Base-by-base conservation (phyloP, 1,140 invertebrate species). In the Tribolium madens region DNA sequence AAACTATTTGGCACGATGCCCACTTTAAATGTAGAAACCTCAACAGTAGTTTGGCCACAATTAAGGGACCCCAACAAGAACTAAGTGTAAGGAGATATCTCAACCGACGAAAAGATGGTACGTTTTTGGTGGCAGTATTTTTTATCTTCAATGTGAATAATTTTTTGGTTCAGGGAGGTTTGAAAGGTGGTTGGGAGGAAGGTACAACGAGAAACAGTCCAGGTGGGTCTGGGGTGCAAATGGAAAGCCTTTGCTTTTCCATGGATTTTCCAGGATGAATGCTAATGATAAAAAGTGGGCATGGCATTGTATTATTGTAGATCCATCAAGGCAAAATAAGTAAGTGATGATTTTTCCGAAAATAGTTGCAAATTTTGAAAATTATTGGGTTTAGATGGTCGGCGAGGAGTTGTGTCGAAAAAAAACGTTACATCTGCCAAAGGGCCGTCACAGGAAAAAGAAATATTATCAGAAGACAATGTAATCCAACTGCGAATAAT, bases 241-340 rank as follows among this genome's bases (percentile, higher is more conserved):
- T 17, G 70, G 70, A 10, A 72, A 72, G 13, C 70, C 70, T 21
- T 12, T 72, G 18, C 13, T 15, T 12, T 72, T 72, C 17, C 47
- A 72, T 1, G 70, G 46, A 10, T 72, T 72, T 52, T 72, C 70
- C 0, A 48, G 70, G 12, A 72, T 72, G 70, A 72, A 72, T 33
- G n/a, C 46, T 17, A 48, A 52, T 12, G 46, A 48, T 12, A 17
- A 7, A 12, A 50, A 13, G 18, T 72, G 70, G 70, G 50, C 17
- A 12, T 72, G 70, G 70, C 70, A 72, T 26, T 72, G 70, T 10
- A 72, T 72, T 17, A 52, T 72, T 33, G 13, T 72, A 1, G 70
- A 72, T 15, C 70, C 70, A 0, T 0, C 9, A 1, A 15, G 46
- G 3, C 50, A 52, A 6, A 50, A 72, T 13, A 72, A 72, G 68